Percentiles rank a stretch among this genome's conserved stretches.
Conservation (phyloP, 2,797 vertebrate species). For the Cercopithecus neglectus region DNA sequence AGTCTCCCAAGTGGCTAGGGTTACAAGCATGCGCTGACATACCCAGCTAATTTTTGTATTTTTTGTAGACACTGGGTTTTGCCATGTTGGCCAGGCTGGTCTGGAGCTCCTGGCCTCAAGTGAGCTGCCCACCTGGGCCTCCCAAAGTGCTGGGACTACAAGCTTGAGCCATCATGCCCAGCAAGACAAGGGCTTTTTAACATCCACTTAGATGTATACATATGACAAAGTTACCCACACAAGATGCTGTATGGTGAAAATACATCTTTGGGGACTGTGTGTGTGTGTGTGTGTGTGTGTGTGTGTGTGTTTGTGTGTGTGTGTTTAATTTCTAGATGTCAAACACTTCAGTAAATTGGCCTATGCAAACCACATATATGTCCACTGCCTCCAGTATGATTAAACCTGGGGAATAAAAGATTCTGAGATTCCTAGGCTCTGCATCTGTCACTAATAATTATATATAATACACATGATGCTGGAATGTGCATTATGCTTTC, state of each 20-base stretch:
- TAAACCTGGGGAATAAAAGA: neutral
- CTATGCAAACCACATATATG: neutral
- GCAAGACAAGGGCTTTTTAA: neutral
- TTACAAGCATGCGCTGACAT: neutral
- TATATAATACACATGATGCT: slow-evolving; percentile 10
- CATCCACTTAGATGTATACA: neutral
- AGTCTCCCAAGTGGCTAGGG: neutral
- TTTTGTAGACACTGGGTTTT: neutral
- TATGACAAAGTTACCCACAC: neutral
- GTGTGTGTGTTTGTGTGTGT: neutral
- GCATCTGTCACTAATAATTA: slow-evolving; percentile 13
- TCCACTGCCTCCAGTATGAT: neutral
- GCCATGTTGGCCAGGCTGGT: neutral
- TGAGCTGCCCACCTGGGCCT: neutral
- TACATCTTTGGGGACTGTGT: neutral
- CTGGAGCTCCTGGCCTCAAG: neutral
- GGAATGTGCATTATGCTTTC: slow-evolving; percentile 19
- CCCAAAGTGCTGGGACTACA: neutral
- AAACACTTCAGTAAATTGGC: neutral
- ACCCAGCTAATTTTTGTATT: neutral
- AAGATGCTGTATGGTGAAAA: neutral
- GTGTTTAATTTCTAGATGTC: neutral
- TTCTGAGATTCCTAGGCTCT: neutral
- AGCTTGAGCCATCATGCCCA: neutral
- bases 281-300: neutral